Evolutionary conservation across 1,140 invertebrate genomes (phyloP), one percentile per base, ranked within the genome.

Genomic region (Diabrotica undecimpunctata): DNA sequence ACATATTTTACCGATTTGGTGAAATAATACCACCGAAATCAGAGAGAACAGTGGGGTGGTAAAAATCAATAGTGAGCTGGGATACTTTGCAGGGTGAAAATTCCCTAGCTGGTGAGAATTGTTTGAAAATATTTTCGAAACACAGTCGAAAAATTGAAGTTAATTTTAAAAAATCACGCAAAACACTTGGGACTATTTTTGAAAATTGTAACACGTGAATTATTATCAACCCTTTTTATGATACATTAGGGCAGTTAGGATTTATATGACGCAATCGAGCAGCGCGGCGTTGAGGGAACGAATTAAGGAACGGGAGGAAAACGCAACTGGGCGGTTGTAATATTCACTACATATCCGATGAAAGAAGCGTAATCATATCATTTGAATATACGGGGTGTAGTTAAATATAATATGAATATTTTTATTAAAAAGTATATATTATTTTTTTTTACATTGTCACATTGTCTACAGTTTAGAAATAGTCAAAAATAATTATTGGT

Each of bases 61-160:
- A 55, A 62, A 70, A 70, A 70, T 70, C 69, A 70, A 70, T 70
- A 70, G 67, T 65, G 57, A 67, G 64, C 53, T 67, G 46, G 51
- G 62, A 65, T 67, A 58, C 61, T 39, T 53, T 12, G 6, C 13
- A 13, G 10, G 51, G 41, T 12, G 63, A 70, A 70, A 68, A 62
- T 67, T 67, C 69, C 69, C 69, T 65, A 70, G 61, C 50, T 67
- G 61, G 52, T 53, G 66, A 61, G 50, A 63, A 64, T n/a, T 41
- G 11, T 36, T 36, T 13, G 9, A 11, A 41, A 13, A 41, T 13
- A 12, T 8, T 12, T 14, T 12, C 25, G 12, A 25, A 25, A 25
- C 25, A 25, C 25, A 4, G 25, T 25, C 4, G 4, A 25, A 25
- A 4, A 25, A 25, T 25, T 25, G 25, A 25, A 25, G 25, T 25